Conservation (phyloP, 2,797 vertebrate species). For the Mus spretus region DNA sequence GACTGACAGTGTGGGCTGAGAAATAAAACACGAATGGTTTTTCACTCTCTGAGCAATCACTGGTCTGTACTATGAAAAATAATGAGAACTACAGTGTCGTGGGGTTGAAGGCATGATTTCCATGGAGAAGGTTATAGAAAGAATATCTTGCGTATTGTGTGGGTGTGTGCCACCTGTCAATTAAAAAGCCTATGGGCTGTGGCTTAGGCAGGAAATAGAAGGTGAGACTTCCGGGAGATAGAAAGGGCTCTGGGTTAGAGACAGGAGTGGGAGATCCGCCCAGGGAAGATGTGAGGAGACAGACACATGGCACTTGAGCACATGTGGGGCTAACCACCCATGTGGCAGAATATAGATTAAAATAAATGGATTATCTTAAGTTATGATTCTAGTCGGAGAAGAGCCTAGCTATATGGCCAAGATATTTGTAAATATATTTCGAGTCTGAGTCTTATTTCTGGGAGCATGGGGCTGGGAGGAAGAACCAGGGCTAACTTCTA, state of each 20-base stretch:
- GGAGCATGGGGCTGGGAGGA: neutral
- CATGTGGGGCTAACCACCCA: neutral
- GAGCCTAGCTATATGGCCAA: neutral
- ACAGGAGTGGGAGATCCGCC: neutral
- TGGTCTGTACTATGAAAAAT: neutral
- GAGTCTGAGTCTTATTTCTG: neutral
- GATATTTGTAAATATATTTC: neutral
- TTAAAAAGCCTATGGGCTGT: neutral
- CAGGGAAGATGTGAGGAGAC: neutral
- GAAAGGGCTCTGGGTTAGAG: neutral
- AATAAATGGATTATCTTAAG: neutral
- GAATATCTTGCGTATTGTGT: neutral
- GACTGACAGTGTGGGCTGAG: neutral
- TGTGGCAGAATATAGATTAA: neutral
- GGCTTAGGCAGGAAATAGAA: neutral
- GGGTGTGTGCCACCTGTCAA: neutral
- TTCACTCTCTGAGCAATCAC: neutral
- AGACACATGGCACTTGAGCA: neutral
- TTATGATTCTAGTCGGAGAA: neutral
- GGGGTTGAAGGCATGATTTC: neutral
- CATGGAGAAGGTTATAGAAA: neutral
- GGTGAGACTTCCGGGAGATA: neutral
- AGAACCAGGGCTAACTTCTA: neutral
- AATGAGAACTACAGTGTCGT: neutral
- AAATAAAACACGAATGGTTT: neutral